Conservation (phyloP, 2,113 vertebrate genomes). For the Leucopsar rothschildi region DNA sequence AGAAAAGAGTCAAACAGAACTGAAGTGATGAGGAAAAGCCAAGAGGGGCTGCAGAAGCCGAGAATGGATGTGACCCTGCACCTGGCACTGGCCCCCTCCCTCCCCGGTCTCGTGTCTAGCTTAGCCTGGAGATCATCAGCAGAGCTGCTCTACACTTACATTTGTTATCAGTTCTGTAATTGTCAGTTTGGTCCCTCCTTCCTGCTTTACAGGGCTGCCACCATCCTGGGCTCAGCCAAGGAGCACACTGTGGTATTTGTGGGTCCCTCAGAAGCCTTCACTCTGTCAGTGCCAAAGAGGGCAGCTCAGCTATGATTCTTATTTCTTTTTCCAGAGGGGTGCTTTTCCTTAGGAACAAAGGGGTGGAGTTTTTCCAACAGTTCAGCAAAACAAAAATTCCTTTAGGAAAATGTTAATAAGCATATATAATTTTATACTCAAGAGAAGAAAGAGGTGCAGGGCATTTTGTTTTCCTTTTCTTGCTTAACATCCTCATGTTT, state of each 20-base stretch:
- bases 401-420: background rate
- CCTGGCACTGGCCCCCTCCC: background rate
- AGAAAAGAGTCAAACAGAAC: constrained; percentile 76
- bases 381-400: constrained; percentile 12
- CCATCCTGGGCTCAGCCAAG: background rate
- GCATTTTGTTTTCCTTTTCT: background rate
- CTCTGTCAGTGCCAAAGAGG: background rate
- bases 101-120: background rate
- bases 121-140: background rate
- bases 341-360: background rate
- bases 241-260: constrained; percentile 1
- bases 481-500: constrained; percentile 17
- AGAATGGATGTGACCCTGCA: constrained; percentile 35
- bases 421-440: background rate
- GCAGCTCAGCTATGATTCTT: background rate
- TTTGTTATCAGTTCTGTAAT: background rate
- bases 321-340: background rate
- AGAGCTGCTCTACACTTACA: background rate
- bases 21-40: constrained; percentile 82
- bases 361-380: background rate
- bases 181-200: background rate
- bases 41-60: constrained; percentile 77
- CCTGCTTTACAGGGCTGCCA: background rate
- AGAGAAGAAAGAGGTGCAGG: background rate
- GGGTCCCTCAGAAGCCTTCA: constrained; percentile 28